Conservation (phyloP, 2,113 vertebrate genomes). For the Verasper variegatus region DNA sequence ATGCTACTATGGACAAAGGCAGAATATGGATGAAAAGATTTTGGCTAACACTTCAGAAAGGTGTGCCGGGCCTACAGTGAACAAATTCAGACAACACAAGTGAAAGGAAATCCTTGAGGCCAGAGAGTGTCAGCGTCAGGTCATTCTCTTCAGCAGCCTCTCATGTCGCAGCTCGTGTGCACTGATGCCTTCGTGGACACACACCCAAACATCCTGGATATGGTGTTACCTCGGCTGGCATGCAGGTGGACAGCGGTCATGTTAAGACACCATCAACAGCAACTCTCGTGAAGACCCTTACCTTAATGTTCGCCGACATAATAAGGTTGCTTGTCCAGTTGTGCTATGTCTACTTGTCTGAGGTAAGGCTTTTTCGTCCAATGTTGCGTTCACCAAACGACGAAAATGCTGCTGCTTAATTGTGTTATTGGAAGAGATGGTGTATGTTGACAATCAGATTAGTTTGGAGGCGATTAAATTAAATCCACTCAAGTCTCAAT, state of each 20-base stretch:
- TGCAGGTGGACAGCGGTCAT: slow-evolving; percentile 67
- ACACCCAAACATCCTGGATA: slow-evolving; percentile 27
- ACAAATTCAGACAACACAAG: slow-evolving; percentile 5
- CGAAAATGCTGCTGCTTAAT: slow-evolving; percentile 57
- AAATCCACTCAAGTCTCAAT: slow-evolving; percentile 59
- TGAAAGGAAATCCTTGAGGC: slow-evolving; percentile 24
- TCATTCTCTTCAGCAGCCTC: slow-evolving; percentile 27
- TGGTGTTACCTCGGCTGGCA: slow-evolving; percentile 31
- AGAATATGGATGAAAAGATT: neutral
- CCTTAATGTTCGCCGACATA: slow-evolving; percentile 73
- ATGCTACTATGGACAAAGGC: neutral
- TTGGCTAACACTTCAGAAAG: slow-evolving; percentile 6
- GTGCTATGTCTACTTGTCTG: slow-evolving; percentile 49
- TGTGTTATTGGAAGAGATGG: slow-evolving; percentile 48
- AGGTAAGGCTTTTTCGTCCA: slow-evolving; percentile 41
- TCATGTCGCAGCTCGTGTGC: slow-evolving; percentile 15
- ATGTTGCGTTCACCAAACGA: slow-evolving; percentile 22
- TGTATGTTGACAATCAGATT: slow-evolving; percentile 67
- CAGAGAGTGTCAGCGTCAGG: slow-evolving; percentile 32
- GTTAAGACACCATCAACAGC: slow-evolving; percentile 41
- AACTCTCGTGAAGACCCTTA: slow-evolving; percentile 59
- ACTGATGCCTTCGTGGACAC: neutral
- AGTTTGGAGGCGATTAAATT: slow-evolving; percentile 60
- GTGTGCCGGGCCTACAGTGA: neutral
- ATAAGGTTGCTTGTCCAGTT: slow-evolving; percentile 71